Conservation (phyloP, 2,797 vertebrate species). For the Cephalopachus bancanus region DNA sequence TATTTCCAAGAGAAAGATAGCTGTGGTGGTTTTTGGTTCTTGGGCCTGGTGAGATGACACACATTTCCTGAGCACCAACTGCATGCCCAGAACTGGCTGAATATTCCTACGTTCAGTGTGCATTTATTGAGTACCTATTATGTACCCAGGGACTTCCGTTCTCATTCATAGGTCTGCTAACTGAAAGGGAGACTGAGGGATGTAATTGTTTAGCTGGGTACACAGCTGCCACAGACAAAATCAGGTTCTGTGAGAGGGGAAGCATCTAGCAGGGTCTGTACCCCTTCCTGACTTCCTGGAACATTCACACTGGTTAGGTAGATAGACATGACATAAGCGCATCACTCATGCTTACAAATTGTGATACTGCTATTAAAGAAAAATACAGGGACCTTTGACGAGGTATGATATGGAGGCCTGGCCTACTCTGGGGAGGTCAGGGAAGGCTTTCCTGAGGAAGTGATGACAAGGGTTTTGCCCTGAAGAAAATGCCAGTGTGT, state of each 20-base stretch:
- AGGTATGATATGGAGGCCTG: neutral
- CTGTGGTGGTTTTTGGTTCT: constrained; percentile 25
- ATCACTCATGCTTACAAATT: neutral
- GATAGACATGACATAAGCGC: neutral
- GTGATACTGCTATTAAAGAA: neutral
- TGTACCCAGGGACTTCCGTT: neutral
- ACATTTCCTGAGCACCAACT: neutral
- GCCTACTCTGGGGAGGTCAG: neutral
- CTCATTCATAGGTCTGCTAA: neutral
- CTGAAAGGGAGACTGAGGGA: neutral
- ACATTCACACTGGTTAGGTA: neutral
- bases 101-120: neutral
- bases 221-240: neutral
- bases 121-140: neutral
- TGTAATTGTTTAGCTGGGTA: neutral
- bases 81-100: neutral
- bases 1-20: constrained; percentile 59
- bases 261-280: neutral
- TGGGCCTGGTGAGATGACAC: neutral
- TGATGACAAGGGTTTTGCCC: neutral
- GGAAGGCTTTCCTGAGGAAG: constrained; percentile 42
- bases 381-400: neutral
- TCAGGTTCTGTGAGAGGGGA: neutral
- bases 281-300: neutral
- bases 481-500: constrained; percentile 44